These are phyloP conservation scores for Sinopyrophorus schimmeli DNA, from an alignment of 2,888 invertebrate genomes.

Conservation along the genomic window DNA sequence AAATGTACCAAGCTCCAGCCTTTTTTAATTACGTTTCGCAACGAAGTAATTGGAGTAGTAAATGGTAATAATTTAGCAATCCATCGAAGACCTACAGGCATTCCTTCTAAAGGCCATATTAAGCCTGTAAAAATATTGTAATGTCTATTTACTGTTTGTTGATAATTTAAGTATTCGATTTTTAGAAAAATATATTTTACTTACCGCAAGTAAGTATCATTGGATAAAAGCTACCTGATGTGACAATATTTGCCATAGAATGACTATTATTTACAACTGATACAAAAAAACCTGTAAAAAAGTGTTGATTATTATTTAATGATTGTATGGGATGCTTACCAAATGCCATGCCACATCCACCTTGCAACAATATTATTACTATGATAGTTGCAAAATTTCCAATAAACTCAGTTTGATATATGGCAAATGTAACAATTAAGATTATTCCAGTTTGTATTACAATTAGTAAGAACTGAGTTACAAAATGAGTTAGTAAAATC, in stretches of 20 bases:
- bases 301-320: not conserved
- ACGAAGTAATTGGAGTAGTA: slow-evolving; percentile 76
- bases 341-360: slow-evolving; percentile 83
- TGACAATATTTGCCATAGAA: slow-evolving; percentile 79
- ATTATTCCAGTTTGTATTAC: slow-evolving; percentile 68
- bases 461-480: slow-evolving; percentile 75
- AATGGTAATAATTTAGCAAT: slow-evolving; percentile 63
- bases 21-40: slow-evolving; percentile 75
- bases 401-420: slow-evolving; percentile 64
- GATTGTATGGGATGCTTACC: no score
- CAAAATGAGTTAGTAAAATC: slow-evolving; percentile 79
- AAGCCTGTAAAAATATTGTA: slow-evolving; percentile 58
- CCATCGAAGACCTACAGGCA: slow-evolving; percentile 55
- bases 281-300: slow-evolving; percentile 70
- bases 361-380: slow-evolving; percentile 69
- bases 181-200: slow-evolving; percentile 42
- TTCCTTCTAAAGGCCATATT: slow-evolving; percentile 73
- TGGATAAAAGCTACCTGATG: slow-evolving; percentile 89
- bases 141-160: not conserved
- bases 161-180: no score
- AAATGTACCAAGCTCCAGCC: slow-evolving; percentile 71
- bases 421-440: slow-evolving; percentile 63
- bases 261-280: slow-evolving; percentile 80
- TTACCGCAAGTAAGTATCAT: slow-evolving; percentile 84
- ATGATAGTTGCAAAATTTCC: slow-evolving; percentile 67